Evolutionary conservation across 2,888 invertebrate species (phyloP).

Genomic region (Trachelus stipa): DNA sequence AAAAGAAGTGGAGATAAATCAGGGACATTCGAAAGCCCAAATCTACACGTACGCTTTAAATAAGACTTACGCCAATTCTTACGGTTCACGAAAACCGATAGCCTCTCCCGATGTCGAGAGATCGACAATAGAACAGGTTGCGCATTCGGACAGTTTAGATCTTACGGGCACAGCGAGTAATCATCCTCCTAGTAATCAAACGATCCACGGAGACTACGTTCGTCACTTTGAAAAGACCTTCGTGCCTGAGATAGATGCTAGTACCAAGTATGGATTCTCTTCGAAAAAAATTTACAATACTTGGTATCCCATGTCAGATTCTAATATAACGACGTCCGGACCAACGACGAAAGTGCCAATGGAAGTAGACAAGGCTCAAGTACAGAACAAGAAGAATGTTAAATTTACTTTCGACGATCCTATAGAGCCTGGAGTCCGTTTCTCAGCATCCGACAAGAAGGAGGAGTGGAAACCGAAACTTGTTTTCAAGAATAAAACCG

Average conservation of each 20-base stretch:
- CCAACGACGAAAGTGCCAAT: neutral
- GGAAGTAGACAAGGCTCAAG: neutral
- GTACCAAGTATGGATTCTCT: neutral
- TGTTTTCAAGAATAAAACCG: slow-evolving; percentile 48
- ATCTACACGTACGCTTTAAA: slow-evolving; percentile 18
- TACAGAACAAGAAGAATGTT: neutral
- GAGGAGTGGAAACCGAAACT: slow-evolving; percentile 53
- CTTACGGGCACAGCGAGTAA: neutral
- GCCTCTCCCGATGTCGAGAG: neutral
- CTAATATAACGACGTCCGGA: neutral
- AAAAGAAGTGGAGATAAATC: slow-evolving; percentile 45
- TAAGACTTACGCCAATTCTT: slow-evolving; percentile 14
- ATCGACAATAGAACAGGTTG: neutral
- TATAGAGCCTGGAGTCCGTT: neutral
- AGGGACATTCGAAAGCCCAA: slow-evolving; percentile 50
- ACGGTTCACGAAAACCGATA: slow-evolving; percentile 5
- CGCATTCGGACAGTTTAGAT: neutral
- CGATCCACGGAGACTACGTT: neutral
- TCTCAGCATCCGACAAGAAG: slow-evolving; percentile 25
- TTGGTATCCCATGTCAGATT: neutral
- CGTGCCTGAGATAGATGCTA: neutral
- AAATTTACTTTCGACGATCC: neutral
- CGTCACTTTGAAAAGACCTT: neutral
- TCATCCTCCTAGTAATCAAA: neutral
- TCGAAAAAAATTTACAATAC: neutral